Conservation (phyloP, 2,888 invertebrate genomes). For the Eulithis prunata region DNA sequence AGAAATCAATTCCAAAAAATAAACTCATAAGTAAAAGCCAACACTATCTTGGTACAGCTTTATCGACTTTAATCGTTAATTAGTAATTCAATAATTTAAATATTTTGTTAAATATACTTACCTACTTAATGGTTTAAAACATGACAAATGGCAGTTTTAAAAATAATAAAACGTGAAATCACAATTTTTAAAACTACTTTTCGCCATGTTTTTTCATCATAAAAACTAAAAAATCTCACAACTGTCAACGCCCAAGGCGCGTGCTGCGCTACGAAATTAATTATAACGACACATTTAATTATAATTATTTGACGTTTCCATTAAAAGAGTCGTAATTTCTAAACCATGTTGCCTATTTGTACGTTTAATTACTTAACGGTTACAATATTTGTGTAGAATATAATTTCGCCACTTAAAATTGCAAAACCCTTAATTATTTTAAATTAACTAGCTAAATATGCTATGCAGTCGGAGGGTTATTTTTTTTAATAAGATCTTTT, state of each 20-base stretch:
- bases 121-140: too few species aligned
- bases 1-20: too few species aligned
- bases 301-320: conserved; percentile 69
- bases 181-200: not conserved
- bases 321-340: conserved; percentile 49
- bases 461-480: conserved; percentile 8
- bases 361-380: conserved; percentile 41
- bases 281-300: conserved; percentile 65
- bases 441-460: not conserved
- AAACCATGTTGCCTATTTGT: conserved; percentile 37
- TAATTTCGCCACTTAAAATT: conserved; percentile 12
- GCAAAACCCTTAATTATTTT: conserved; percentile 12
- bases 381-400: conserved; percentile 24
- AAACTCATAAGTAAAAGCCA: too few species aligned
- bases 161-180: not conserved
- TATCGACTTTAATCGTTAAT: too few species aligned
- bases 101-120: too few species aligned
- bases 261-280: conserved; percentile 50
- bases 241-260: conserved; percentile 43
- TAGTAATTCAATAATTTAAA: too few species aligned
- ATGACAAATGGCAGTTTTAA: too few species aligned
- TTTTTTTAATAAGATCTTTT: not conserved
- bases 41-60: too few species aligned
- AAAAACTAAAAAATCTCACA: conserved; percentile 29
- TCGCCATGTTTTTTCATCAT: conserved; percentile 24